Evolutionary conservation across 2,888 invertebrate genomes (phyloP).

Genomic region (Sarcophaga subvicina): DNA sequence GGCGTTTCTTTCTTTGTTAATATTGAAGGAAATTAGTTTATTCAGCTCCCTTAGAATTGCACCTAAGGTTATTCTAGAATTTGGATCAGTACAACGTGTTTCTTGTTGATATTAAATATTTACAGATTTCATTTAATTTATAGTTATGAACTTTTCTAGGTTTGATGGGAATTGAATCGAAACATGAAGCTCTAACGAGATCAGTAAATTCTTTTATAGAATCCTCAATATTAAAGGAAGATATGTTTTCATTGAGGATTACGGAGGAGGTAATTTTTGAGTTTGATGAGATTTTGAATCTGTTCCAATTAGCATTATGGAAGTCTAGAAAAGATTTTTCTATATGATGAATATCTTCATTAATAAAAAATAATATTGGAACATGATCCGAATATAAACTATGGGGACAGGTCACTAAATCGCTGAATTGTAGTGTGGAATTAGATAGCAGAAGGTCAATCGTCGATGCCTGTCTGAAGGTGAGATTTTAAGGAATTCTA

Average conservation of each 20-base stretch:
- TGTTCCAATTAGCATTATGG: not conserved
- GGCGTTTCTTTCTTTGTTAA: no score
- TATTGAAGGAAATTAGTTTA: not conserved
- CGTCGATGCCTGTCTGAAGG: not conserved
- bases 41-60: not conserved
- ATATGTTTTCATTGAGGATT: not conserved
- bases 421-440: not conserved
- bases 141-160: no score
- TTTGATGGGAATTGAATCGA: not conserved
- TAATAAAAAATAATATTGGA: not conserved
- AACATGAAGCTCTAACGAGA: not conserved
- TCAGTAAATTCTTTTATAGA: not conserved
- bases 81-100: not conserved
- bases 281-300: no score
- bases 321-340: not conserved
- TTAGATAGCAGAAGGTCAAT: not conserved
- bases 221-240: not conserved
- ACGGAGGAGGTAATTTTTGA: no score
- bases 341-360: not conserved
- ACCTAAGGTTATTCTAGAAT: not conserved
- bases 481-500: not conserved
- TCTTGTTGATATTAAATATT: no score
- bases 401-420: not conserved
- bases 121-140: no score
- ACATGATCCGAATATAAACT: not conserved